Percentiles rank a stretch among this genome's conserved stretches.
phyloP scores from a whole-genome alignment of 92 coral and sea anemone species.

The Meandrina meandrites region DNA sequence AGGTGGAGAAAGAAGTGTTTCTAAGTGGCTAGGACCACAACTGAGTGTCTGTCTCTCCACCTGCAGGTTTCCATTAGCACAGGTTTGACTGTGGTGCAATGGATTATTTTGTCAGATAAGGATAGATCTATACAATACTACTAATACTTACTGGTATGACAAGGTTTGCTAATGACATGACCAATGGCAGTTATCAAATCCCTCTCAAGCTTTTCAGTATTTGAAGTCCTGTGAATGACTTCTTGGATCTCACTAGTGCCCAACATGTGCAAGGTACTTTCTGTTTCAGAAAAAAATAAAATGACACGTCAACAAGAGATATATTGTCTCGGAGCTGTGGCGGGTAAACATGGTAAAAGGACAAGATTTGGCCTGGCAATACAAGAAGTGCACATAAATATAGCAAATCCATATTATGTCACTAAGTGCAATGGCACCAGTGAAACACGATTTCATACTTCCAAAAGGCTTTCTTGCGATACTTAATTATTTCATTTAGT shows the following conservation, averaged over 20 bases:
- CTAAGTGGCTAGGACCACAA: too few species aligned
- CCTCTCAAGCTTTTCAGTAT: slow-evolving; percentile 53
- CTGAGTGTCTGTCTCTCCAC: too few species aligned
- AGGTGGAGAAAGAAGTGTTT: too few species aligned
- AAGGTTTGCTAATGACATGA: slow-evolving; percentile 7
- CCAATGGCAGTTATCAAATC: slow-evolving; percentile 54
- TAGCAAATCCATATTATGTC: background rate
- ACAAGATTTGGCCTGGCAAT: too few species aligned
- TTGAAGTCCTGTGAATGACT: slow-evolving; percentile 45
- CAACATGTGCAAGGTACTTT: slow-evolving; percentile 58
- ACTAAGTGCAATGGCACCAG: background rate
- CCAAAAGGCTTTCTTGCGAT: too few species aligned
- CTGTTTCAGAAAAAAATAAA: slow-evolving; percentile 17
- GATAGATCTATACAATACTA: too few species aligned
- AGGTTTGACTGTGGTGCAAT: too few species aligned
- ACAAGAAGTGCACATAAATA: too few species aligned
- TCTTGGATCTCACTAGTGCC: slow-evolving; percentile 53
- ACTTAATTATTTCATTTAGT: too few species aligned
- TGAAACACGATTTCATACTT: background rate
- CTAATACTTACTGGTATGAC: slow-evolving; percentile 14
- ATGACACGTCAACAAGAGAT: background rate
- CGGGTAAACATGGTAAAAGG: too few species aligned
- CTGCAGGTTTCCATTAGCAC: too few species aligned
- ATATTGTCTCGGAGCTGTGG: background rate
- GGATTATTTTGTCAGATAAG: too few species aligned